A percentile compares a stretch with the other conserved stretches of the same genome.
These are phyloP conservation scores for Monodelphis domestica DNA, from an alignment of 2,797 vertebrate species.

Conservation along the genomic window DNA sequence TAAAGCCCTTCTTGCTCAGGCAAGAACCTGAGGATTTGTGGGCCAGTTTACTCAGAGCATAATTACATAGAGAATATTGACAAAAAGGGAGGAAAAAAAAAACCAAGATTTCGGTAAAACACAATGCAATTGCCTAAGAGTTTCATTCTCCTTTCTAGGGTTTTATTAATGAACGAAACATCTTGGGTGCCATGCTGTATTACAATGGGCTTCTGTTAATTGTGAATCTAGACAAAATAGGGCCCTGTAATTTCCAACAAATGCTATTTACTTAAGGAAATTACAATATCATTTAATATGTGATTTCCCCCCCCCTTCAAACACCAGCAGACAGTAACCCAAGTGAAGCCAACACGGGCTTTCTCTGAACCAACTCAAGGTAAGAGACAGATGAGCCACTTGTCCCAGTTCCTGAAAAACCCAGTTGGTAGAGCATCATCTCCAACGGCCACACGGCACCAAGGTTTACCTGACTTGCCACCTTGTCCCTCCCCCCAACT, in stretches of 20 bases:
- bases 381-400: conserved; percentile 30
- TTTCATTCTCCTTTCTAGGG: conserved; percentile 66
- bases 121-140: conserved; percentile 58
- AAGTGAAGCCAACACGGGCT: neutral
- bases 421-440: conserved; percentile 45
- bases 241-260: conserved; percentile 73
- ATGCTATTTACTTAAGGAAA: conserved; percentile 75
- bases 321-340: conserved; percentile 34
- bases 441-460: conserved; percentile 34
- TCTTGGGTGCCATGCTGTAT: conserved; percentile 73
- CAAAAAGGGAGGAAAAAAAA: conserved; percentile 45
- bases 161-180: conserved; percentile 79
- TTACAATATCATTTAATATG: conserved; percentile 68
- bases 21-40: conserved; percentile 65
- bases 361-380: neutral
- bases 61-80: conserved; percentile 74
- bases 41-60: conserved; percentile 68
- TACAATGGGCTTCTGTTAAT: conserved; percentile 80
- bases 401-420: neutral
- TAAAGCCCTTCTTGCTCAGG: conserved; percentile 23
- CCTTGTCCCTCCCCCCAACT: neutral
- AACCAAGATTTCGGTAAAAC: conserved; percentile 69
- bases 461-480: neutral
- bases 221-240: conserved; percentile 70
- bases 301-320: conserved; percentile 53